Conservation (phyloP, 2,888 invertebrate genomes). For the Rhopalosiphum nymphaeae region DNA sequence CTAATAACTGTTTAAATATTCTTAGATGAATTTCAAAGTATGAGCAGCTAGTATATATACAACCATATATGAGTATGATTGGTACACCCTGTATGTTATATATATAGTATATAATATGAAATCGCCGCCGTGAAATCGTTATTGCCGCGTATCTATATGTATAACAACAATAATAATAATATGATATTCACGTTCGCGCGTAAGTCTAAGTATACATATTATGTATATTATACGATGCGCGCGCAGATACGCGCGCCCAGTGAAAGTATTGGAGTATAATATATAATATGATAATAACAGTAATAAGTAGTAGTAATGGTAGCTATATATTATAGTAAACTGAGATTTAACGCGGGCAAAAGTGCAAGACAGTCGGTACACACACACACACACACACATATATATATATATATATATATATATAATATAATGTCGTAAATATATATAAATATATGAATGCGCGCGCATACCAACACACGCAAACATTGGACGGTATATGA, state of each 20-base stretch:
- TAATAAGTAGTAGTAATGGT: slow-evolving; percentile 4
- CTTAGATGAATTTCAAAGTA: not conserved
- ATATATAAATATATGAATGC: not conserved
- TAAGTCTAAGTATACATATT: not conserved
- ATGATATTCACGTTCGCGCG: not conserved
- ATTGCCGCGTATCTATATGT: not conserved
- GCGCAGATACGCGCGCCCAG: not conserved
- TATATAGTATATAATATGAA: not conserved
- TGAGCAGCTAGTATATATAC: not conserved
- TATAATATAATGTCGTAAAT: not conserved
- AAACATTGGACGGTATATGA: not conserved
- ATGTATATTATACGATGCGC: not conserved
- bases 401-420: no score
- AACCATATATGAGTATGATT: not conserved
- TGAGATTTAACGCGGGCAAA: not conserved
- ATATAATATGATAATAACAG: not conserved
- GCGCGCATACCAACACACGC: not conserved
- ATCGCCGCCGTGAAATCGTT: slow-evolving; percentile 12
- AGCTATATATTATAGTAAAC: not conserved
- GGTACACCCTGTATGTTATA: not conserved
- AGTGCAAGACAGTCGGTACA: not conserved
- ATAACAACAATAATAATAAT: not conserved
- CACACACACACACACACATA: no score
- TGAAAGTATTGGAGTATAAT: slow-evolving; percentile 22
- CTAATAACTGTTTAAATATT: not conserved